A percentile compares a stretch with the other conserved stretches of the same genome.
Evolutionary conservation across 2,888 invertebrate species (phyloP).

Genomic region (Limnephilus lunatus): DNA sequence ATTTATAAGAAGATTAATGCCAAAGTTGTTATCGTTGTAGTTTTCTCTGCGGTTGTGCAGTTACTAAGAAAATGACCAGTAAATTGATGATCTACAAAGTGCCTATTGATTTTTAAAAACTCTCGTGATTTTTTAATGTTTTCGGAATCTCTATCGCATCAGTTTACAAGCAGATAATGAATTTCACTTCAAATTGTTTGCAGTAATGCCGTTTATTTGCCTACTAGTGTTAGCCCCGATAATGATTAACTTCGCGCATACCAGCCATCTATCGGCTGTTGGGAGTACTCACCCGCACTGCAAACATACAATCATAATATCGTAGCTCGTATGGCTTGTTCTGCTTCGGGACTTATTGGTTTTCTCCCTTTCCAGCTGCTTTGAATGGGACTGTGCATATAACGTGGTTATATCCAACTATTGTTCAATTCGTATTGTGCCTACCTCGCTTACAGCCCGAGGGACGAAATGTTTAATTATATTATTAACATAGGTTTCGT

Average conservation of each 20-base stretch:
- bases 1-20: no score
- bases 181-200: constrained; percentile 2
- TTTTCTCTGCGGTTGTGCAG: no score
- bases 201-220: constrained; percentile 5
- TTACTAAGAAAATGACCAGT: no score
- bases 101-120: no score
- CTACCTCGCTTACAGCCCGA: not conserved
- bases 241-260: constrained; percentile 16
- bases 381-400: not conserved
- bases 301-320: not conserved
- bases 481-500: not conserved
- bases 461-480: not conserved
- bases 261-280: not conserved
- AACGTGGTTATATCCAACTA: constrained; percentile 5
- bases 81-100: no score
- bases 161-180: not conserved
- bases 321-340: not conserved
- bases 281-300: not conserved
- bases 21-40: no score
- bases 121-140: not conserved
- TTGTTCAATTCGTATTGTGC: constrained; percentile 8
- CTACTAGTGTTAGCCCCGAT: not conserved
- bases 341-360: constrained; percentile 16
- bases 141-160: not conserved
- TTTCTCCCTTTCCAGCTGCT: constrained; percentile 4